Evolutionary conservation across 1,140 invertebrate species (phyloP), one percentile per base, ranked within the genome.

Genomic region (Proales similis): DNA sequence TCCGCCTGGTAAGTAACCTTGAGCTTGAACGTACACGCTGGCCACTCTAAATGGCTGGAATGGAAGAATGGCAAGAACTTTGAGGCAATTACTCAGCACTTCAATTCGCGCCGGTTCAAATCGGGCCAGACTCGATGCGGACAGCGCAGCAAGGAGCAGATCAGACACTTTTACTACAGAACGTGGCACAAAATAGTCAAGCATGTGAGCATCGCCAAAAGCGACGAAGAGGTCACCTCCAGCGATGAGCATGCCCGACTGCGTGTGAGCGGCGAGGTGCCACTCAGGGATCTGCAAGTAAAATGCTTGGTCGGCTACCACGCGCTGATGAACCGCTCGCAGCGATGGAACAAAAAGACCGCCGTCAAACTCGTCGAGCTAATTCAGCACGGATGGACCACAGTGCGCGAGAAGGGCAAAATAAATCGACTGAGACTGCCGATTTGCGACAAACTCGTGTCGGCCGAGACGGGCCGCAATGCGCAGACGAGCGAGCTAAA

Each of bases 101-200:
- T 91, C 65, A 81, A 82, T 48, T 80, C 76, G 32, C 87, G 89
- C 73, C 82, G 85, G 64, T 88, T 86, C 70, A 86, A 87, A 65
- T 86, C 45, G 30, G 38, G 45, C 27, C 36, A 57, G 39, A 42
- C 22, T 39, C 36, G 26, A 4, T 27, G 36, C 30, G 51, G 39
- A 17, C 51, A 57, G n/a, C 20, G 51, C 65, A 85, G 86, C 32
- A 89, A 88, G 70, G 87, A 90, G 64, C 88, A 92, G 82, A 86
- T 90, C 66, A 81, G 88, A 38, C 85, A 88, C 71, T 89, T 90
- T 73, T 93, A 91, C 71, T 89, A 91, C 70, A 80, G 88, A 68
- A 90, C 86, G 0, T 91, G 87, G 86, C 82, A 90, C 64, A 91
- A 91, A 74, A 84, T 92, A 45, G 87, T 86, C 5, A 89, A 90